A percentile compares a stretch with the other conserved stretches of the same genome.
These are phyloP conservation scores for Heliangelus exortis DNA, from an alignment of 2,797 vertebrate genomes.

Conservation along the genomic window DNA sequence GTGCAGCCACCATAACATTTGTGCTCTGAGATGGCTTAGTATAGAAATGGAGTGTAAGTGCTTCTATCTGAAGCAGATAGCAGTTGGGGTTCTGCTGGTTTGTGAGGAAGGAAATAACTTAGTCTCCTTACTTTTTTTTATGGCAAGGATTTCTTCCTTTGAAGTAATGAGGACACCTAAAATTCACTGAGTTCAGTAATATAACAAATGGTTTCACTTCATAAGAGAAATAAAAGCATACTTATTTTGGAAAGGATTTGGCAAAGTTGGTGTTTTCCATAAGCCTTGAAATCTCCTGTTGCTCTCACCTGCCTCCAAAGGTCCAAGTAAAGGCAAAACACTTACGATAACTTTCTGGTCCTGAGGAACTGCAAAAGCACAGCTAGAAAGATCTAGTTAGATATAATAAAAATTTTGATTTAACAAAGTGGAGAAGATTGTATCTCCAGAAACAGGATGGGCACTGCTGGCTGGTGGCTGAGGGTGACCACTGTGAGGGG, in stretches of 20 bases:
- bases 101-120: background rate
- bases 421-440: background rate
- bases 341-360: background rate
- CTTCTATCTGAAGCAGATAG: background rate
- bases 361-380: background rate
- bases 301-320: background rate
- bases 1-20: accelerated
- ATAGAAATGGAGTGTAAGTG: background rate
- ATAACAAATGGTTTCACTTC: background rate
- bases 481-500: accelerated
- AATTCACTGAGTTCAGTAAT: background rate
- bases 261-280: background rate
- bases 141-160: background rate
- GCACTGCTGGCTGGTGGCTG: accelerated
- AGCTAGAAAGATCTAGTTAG: background rate
- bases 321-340: background rate
- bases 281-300: background rate
- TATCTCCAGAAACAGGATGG: background rate
- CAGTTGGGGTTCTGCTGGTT: background rate
- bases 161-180: background rate
- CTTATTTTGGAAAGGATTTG: background rate
- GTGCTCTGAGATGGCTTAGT: background rate
- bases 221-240: background rate
- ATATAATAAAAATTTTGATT: background rate
- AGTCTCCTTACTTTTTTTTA: background rate